Base-by-base conservation (phyloP, 2,888 invertebrate species). In the Rotaria socialis region DNA sequence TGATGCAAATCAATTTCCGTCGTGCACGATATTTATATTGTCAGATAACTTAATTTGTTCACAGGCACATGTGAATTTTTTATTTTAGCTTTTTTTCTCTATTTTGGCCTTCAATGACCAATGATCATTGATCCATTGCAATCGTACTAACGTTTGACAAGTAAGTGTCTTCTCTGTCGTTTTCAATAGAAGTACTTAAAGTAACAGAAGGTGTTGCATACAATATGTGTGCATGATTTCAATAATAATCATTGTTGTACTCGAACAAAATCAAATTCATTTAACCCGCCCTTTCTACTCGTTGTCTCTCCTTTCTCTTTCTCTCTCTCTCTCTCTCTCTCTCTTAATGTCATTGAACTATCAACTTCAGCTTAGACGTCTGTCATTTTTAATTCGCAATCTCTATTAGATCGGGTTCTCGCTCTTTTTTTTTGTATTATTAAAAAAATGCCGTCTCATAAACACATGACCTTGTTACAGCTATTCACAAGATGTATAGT, bases 181-280 rank as follows among this genome's bases (percentile, higher is more conserved):
- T 60, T 67, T 67, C 35, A 35, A 52, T 67, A 67, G 67, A 35
- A 67, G 35, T 35, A 67, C 67, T 67, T 67, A 67, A 3, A 67
- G 67, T 67, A 27, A 67, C 67, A 67, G 67, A 67, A 67, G 67
- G 67, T 67, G 67, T 67, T 67, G 35, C 67, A 67, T 67, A 67
- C 67, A 67, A 67, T 67, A 67, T 67, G 67, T 67, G 67, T 27
- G 27, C 67, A 67, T 35, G 35, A 67, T 67, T 67, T 67, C 67
- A 67, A 67, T 67, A 67, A 67, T 67, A 67, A 67, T 67, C 67
- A 27, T 67, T 67, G 67, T 67, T 27, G 27, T 67, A 67, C 67
- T 67, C 67, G 35, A 67, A 35, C 35, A 67, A 67, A 67, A 67
- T 67, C 67, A 67, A 67, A 67, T 67, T 67, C 67, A 67, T 67